Evolutionary conservation across 1,140 invertebrate genomes (phyloP), one percentile per base, ranked within the genome.

Genomic region (Epicauta chinensis): DNA sequence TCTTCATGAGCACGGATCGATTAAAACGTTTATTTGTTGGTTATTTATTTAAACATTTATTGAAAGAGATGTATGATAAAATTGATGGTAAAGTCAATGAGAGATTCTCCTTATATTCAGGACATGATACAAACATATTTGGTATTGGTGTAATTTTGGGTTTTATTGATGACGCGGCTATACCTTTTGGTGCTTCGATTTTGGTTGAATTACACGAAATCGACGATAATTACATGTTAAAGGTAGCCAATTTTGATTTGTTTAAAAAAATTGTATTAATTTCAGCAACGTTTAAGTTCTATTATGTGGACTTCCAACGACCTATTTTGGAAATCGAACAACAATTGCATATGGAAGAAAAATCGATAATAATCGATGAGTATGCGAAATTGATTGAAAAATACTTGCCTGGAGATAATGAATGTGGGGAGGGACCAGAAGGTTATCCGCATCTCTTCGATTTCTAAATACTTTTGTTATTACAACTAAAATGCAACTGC

Each of bases 111-210:
- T 75, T 83, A 51, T 87, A 84, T 59, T 75, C 81, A 3, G 82
- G 80, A 2, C 87, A 91, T 61, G 88, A 91, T 61, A 81, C 79
- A 2, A 88, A 84, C 2, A 65, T 91, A 2, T 76, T 81, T 1
- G 79, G 82, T 48, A 61, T 89, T 6, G 63, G 89, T 14, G 67
- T 75, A 6, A 77, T 81, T 2, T 64, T 91, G 37, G 76, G 77
- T 7, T 72, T 87, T 3, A 91, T 82, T 77, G 75, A 37, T 5
- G 2, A 87, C 42, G 68, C 71, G n/a, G 77, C 81, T 32, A 72
- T 78, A 42, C 79, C 79, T 31, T 81, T 78, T 56, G 75, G 77
- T 0, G 68, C 77, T 10, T 73, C 74, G 2, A 51, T 61, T 12
- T 34, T 58, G 5, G 9, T 65, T 3, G 63, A 65, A 53, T 30